A percentile compares a stretch with the other conserved stretches of the same genome.
phyloP scores from a whole-genome alignment of 2,113 vertebrate genomes.

The Gracilinanus agilis region DNA sequence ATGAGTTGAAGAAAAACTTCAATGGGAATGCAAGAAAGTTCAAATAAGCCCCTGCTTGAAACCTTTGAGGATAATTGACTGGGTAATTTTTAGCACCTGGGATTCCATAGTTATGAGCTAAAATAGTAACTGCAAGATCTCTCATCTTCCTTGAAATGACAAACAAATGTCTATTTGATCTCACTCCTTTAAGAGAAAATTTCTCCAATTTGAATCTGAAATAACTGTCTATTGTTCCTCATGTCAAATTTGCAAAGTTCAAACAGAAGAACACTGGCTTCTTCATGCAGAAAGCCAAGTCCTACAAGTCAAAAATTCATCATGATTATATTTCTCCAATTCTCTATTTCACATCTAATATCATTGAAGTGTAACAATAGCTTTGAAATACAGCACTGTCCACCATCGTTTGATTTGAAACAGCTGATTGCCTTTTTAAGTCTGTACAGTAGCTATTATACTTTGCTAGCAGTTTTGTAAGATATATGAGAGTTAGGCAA shows the following conservation, averaged over 20 bases:
- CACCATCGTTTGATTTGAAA: constrained; percentile 66
- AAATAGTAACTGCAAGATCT: constrained; percentile 74
- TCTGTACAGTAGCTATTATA: constrained; percentile 37
- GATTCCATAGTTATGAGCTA: constrained; percentile 72
- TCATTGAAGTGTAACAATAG: constrained; percentile 63
- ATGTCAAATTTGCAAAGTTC: constrained; percentile 36
- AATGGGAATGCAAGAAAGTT: constrained; percentile 58
- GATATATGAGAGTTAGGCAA: constrained; percentile 60
- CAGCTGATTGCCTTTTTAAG: constrained; percentile 58
- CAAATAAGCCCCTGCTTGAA: constrained; percentile 64
- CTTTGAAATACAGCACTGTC: constrained; percentile 66
- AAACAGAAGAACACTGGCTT: constrained; percentile 38
- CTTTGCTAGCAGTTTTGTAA: constrained; percentile 54
- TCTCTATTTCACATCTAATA: constrained; percentile 60
- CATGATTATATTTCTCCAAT: constrained; percentile 20
- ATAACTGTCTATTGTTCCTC: constrained; percentile 53
- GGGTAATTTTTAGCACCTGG: constrained; percentile 71
- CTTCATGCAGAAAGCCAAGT: background rate
- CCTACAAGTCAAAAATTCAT: constrained; percentile 30
- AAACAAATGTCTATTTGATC: constrained; percentile 51
- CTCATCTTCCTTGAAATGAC: constrained; percentile 71
- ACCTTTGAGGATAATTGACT: constrained; percentile 67
- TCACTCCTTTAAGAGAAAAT: constrained; percentile 14
- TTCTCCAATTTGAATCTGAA: constrained; percentile 44
- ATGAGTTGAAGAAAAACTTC: constrained; percentile 72